Evolutionary conservation across 2,888 invertebrate species (phyloP).

Genomic region (Venusia cambrica): DNA sequence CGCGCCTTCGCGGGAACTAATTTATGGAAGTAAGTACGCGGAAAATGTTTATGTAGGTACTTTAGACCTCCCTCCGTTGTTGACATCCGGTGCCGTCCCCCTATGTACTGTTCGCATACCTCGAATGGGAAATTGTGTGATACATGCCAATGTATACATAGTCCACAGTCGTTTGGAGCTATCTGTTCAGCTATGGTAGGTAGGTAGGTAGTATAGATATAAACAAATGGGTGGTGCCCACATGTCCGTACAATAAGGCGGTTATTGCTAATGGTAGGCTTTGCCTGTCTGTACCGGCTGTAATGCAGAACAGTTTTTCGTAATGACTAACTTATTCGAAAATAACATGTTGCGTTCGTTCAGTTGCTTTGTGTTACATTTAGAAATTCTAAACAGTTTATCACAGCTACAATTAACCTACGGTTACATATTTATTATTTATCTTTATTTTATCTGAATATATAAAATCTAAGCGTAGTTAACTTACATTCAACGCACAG

Average conservation of each 20-base stretch:
- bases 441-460: no score
- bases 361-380: conserved; percentile 4
- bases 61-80: conserved; percentile 54
- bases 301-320: conserved; percentile 25
- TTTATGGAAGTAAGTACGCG: conserved; percentile 79
- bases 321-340: conserved; percentile 29
- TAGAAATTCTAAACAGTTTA: not conserved
- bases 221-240: conserved; percentile 7
- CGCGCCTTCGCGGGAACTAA: conserved; percentile 76
- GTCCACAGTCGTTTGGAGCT: conserved; percentile 22
- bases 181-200: no score
- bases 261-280: conserved; percentile 27
- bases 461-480: no score
- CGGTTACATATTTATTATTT: no score
- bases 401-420: no score
- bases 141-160: conserved; percentile 20
- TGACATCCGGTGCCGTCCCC: conserved; percentile 67
- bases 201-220: no score
- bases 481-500: no score
- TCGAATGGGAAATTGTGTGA: conserved; percentile 38
- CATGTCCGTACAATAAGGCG: conserved; percentile 14
- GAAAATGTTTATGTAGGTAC: conserved; percentile 77
- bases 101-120: conserved; percentile 39
- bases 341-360: conserved; percentile 20
- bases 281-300: conserved; percentile 23